These are phyloP conservation scores for Phenganax marumi DNA, from an alignment of 92 coral and sea anemone genomes.

Conservation along the genomic window DNA sequence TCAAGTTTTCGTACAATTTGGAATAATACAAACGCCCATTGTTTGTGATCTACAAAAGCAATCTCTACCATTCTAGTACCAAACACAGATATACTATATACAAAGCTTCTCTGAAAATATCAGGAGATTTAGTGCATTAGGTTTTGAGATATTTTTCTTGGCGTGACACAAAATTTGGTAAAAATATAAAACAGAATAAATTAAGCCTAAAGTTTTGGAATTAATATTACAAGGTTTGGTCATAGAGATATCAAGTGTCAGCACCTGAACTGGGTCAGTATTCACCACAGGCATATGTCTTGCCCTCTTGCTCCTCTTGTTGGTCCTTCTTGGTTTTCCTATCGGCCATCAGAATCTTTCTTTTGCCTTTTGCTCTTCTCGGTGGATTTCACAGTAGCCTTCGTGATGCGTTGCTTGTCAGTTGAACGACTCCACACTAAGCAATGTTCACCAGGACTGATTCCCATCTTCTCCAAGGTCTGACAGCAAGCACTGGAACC, in stretches of 20 bases:
- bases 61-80: too few relatives aligned
- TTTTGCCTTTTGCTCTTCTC: too few relatives aligned
- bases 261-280: too few relatives aligned
- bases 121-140: not conserved
- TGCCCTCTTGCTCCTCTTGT: not conserved
- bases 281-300: too few relatives aligned
- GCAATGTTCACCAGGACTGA: too few relatives aligned
- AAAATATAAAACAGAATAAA: too few relatives aligned
- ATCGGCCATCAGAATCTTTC: not conserved
- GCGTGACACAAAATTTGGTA: too few relatives aligned
- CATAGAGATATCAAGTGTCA: too few relatives aligned
- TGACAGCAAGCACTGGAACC: slow-evolving; percentile 49
- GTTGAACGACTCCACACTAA: slow-evolving; percentile 34
- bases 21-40: too few relatives aligned
- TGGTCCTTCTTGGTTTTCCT: too few relatives aligned
- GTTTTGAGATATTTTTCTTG: too few relatives aligned
- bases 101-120: slow-evolving; percentile 15
- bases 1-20: not conserved
- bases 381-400: not conserved
- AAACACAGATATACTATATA: not conserved
- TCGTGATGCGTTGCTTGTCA: not conserved
- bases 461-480: slow-evolving; percentile 43
- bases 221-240: not conserved
- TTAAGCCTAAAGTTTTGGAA: not conserved
- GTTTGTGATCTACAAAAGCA: too few relatives aligned